These are phyloP conservation scores for Polydrusus cervinus DNA, from an alignment of 2,888 invertebrate genomes.

Conservation along the genomic window DNA sequence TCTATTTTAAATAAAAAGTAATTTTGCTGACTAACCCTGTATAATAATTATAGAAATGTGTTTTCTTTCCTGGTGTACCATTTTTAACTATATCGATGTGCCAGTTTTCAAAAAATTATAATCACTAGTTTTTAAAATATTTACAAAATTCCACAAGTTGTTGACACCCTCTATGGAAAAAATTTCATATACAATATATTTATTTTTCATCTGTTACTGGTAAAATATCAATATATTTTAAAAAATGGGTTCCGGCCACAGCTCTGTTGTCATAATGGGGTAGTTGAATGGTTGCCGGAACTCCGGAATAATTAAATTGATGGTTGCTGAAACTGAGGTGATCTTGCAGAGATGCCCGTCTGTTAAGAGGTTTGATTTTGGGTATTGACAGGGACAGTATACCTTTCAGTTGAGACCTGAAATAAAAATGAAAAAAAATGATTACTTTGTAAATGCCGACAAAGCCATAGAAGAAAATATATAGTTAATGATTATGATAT, in stretches of 20 bases:
- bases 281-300: conserved; percentile 6
- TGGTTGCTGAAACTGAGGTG: not conserved
- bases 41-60: too few relatives aligned
- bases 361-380: not conserved
- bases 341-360: conserved; percentile 1
- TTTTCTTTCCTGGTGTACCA: too few relatives aligned
- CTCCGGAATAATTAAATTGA: not conserved
- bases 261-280: conserved; percentile 6
- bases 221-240: conserved; percentile 16
- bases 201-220: not conserved
- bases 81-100: too few relatives aligned
- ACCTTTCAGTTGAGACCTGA: conserved; percentile 3
- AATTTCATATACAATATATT: not conserved
- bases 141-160: too few relatives aligned
- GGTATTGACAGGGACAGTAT: not conserved
- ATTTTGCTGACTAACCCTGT: too few relatives aligned
- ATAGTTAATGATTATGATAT: too few relatives aligned
- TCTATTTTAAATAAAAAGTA: too few relatives aligned
- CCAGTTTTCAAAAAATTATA: too few relatives aligned
- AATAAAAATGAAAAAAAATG: not conserved
- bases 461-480: too few relatives aligned
- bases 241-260: conserved; percentile 5
- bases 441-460: not conserved
- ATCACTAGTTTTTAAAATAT: too few relatives aligned
- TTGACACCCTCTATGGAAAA: too few relatives aligned